phyloP scores from a whole-genome alignment of 2,113 vertebrate species.

The Crotalus helleri region DNA sequence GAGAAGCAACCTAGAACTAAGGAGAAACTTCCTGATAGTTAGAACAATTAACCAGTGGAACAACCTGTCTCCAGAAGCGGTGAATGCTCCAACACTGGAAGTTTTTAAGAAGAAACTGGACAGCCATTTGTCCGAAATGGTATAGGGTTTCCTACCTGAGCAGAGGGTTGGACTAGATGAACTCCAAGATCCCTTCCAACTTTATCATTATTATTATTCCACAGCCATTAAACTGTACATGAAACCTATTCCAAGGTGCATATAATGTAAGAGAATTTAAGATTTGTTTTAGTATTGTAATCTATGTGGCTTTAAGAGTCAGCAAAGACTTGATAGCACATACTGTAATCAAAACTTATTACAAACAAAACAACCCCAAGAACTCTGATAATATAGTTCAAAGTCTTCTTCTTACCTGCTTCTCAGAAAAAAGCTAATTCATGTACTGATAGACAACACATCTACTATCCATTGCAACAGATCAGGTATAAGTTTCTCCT shows the following conservation, averaged over 20 bases:
- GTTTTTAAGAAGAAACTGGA: too few species aligned
- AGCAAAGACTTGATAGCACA: background rate
- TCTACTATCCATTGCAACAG: background rate
- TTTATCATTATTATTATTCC: background rate
- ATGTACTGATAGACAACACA: background rate
- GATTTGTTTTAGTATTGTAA: background rate
- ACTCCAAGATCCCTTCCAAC: too few species aligned
- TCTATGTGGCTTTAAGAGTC: background rate
- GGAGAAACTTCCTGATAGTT: too few species aligned
- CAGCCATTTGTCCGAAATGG: too few species aligned
- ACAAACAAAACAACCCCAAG: background rate
- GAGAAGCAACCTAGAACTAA: too few species aligned
- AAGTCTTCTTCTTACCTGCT: background rate
- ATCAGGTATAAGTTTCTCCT: background rate
- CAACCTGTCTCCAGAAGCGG: too few species aligned
- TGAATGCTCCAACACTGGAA: too few species aligned
- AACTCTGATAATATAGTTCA: background rate
- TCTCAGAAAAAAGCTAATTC: background rate
- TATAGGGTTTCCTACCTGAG: too few species aligned
- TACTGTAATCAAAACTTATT: background rate
- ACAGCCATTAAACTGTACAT: background rate
- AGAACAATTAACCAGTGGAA: too few species aligned
- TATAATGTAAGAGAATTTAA: background rate
- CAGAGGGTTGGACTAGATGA: too few species aligned
- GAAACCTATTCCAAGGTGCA: conserved; percentile 5